phyloP scores from a whole-genome alignment of 1,140 invertebrate genomes.

The Drosophila orosa region DNA sequence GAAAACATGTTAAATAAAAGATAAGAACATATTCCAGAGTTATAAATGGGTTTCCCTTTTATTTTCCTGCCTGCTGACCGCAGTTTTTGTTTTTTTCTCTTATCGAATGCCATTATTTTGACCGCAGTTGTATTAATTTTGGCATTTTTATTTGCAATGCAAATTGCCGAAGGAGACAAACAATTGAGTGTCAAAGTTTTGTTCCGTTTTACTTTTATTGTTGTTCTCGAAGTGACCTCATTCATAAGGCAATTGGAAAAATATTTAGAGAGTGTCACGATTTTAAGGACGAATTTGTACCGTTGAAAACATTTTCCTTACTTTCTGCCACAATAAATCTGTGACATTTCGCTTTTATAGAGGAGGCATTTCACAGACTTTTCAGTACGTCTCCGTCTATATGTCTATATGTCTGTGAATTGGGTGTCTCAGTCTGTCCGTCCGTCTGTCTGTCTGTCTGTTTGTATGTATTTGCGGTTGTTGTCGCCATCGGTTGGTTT shows the following conservation, averaged over 20 bases:
- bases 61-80: neutral
- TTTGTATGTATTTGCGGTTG: conserved; percentile 51
- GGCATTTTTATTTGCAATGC: conserved; percentile 73
- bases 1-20: neutral
- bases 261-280: conserved; percentile 7
- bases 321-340: conserved; percentile 59
- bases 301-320: conserved; percentile 16
- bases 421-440: conserved; percentile 18
- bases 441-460: conserved; percentile 19
- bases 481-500: conserved; percentile 68
- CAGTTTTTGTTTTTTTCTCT: neutral
- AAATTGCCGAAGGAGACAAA: conserved; percentile 49
- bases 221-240: conserved; percentile 45
- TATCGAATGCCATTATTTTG: conserved; percentile 26
- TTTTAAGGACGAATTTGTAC: conserved; percentile 23
- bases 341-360: conserved; percentile 16
- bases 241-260: conserved; percentile 50
- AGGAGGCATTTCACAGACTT: conserved; percentile 65
- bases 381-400: conserved; percentile 45
- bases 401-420: conserved; percentile 17
- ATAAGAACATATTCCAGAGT: neutral
- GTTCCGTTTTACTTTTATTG: conserved; percentile 26
- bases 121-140: conserved; percentile 35
- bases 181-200: conserved; percentile 44
- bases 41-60: neutral